phyloP scores from a whole-genome alignment of 2,797 vertebrate species.

The Gobionotothen gibberifrons region DNA sequence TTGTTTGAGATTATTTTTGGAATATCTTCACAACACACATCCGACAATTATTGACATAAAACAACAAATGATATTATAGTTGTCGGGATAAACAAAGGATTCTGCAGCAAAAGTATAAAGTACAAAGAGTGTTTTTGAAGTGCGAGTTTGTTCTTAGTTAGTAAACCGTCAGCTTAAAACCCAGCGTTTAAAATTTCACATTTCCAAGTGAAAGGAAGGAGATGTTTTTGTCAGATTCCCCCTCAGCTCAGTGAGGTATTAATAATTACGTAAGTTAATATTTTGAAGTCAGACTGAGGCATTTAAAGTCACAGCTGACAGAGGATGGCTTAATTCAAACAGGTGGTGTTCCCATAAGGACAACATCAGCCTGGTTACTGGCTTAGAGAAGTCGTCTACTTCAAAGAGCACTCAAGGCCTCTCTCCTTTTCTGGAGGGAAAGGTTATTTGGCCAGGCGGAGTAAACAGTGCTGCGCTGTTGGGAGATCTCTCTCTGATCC shows the following conservation, averaged over 20 bases:
- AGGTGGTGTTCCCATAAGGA: conserved; percentile 53
- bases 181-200: conserved; percentile 35
- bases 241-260: conserved; percentile 7
- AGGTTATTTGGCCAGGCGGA: conserved; percentile 38
- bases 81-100: conserved; percentile 68
- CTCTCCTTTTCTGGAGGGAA: conserved; percentile 43
- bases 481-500: conserved; percentile 61
- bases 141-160: conserved; percentile 47
- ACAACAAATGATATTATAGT: conserved; percentile 62
- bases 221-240: conserved; percentile 23
- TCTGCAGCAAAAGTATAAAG: conserved; percentile 61
- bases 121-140: conserved; percentile 64
- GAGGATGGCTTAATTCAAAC: conserved; percentile 40
- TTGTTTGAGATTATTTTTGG: conserved; percentile 76
- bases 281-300: conserved; percentile 38
- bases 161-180: conserved; percentile 43
- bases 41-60: conserved; percentile 65
- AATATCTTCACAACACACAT: conserved; percentile 71
- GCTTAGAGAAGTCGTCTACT: conserved; percentile 49
- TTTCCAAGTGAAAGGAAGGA: conserved; percentile 31
- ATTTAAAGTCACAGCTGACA: conserved; percentile 35
- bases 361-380: conserved; percentile 52
- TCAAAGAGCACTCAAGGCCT: conserved; percentile 53
- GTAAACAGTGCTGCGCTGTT: conserved; percentile 42
- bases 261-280: conserved; percentile 33